Percentiles rank a stretch among this genome's conserved stretches.
These are phyloP conservation scores for Ostrea edulis DNA, from an alignment of 1,140 invertebrate genomes.

Conservation along the genomic window DNA sequence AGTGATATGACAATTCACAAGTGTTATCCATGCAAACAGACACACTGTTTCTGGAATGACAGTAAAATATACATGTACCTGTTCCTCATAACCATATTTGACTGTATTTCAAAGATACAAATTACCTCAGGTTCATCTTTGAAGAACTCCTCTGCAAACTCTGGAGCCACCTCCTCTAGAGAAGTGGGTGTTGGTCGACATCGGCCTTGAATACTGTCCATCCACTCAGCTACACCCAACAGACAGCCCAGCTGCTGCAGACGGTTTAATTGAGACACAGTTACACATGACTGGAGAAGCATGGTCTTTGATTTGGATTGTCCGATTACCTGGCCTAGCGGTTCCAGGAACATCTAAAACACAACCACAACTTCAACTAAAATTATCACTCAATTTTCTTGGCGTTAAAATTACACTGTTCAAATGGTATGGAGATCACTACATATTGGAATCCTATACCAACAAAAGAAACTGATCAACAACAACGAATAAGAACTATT, in stretches of 20 bases:
- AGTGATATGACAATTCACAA: no score
- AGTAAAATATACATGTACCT: no score
- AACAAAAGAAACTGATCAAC: no score
- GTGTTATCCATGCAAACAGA: no score
- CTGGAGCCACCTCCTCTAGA: constrained; percentile 59
- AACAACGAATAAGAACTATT: no score
- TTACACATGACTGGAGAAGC: constrained; percentile 63
- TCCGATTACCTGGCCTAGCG: constrained; percentile 75
- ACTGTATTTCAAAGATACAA: no score
- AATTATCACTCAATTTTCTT: background rate
- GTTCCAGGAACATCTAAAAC: constrained; percentile 75
- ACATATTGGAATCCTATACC: no score
- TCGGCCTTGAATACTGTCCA: constrained; percentile 58
- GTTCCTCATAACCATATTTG: no score
- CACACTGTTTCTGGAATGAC: no score
- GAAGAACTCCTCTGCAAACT: constrained; percentile 55
- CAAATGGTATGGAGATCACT: no score
- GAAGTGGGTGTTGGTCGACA: constrained; percentile 52
- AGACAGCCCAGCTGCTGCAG: constrained; percentile 71
- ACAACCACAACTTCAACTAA: background rate
- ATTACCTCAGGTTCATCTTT: background rate
- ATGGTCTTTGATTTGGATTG: constrained; percentile 71
- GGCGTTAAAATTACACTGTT: no score
- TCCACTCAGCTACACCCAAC: constrained; percentile 75
- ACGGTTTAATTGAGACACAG: constrained; percentile 47